Percentiles rank a stretch among this genome's conserved stretches.
These are phyloP conservation scores for Leptopilina drosophilae DNA, from an alignment of 2,888 invertebrate genomes.

Conservation along the genomic window DNA sequence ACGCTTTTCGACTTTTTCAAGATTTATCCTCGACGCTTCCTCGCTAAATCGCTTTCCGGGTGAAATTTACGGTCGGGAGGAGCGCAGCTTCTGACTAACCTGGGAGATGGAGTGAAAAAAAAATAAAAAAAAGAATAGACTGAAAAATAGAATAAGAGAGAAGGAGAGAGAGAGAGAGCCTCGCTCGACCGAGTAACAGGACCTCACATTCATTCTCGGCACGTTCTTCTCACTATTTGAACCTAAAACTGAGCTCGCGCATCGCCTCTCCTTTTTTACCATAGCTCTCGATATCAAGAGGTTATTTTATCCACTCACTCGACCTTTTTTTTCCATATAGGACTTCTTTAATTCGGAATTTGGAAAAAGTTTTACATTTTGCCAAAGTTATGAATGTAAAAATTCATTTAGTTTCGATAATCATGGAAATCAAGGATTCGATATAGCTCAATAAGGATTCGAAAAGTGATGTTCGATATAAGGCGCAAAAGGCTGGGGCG, in stretches of 20 bases:
- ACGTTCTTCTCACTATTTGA: slow-evolving; percentile 61
- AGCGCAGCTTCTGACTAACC: slow-evolving; percentile 50
- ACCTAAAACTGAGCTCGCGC: slow-evolving; percentile 47
- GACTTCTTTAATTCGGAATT: too few relatives aligned
- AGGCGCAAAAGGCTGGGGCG: slow-evolving; percentile 57
- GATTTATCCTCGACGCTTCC: slow-evolving; percentile 76
- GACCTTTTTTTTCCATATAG: too few relatives aligned
- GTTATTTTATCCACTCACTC: neutral
- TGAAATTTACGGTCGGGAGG: slow-evolving; percentile 75
- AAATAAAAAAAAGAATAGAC: slow-evolving; percentile 52
- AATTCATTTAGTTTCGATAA: too few relatives aligned
- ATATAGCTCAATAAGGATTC: neutral
- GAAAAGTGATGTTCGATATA: neutral
- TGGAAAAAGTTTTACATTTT: too few relatives aligned
- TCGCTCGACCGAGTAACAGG: slow-evolving; percentile 64
- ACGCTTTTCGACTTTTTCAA: slow-evolving; percentile 77
- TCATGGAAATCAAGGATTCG: too few relatives aligned
- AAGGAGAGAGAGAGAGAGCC: slow-evolving; percentile 57
- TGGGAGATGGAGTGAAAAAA: slow-evolving; percentile 37
- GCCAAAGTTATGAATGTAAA: too few relatives aligned
- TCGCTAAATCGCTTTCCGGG: slow-evolving; percentile 77
- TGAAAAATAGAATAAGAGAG: slow-evolving; percentile 29
- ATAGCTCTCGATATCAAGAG: neutral
- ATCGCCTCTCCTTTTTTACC: neutral
- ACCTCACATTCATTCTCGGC: slow-evolving; percentile 70